Base-by-base conservation (phyloP, 1,140 invertebrate species). In the Gonatopus flavifemur region DNA sequence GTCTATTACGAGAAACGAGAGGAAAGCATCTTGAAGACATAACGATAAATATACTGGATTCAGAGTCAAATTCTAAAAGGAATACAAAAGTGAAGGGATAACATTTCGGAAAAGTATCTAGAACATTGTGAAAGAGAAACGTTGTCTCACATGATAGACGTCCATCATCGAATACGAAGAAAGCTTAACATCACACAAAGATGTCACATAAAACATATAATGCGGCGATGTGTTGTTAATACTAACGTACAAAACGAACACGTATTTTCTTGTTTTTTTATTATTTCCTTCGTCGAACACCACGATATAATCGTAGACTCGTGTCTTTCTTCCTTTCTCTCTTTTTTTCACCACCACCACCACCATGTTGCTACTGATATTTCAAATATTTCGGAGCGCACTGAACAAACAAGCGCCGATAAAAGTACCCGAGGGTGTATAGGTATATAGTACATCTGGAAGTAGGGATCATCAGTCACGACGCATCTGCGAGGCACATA, bases 381-480 rank as follows among this genome's bases (percentile, higher is more conserved):
- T 63, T 57, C 49, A 45, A 56, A 56, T 63, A 64, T 63, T 63
- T 57, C 49, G 46, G 54, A 59, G 49, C 59, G 55, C 59, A 60
- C 66, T 76, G 67, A 75, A 71, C 73, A 78, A 78, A 78, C 74
- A 77, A 72, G 60, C 62, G 59, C 51, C 64, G 72, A 78, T 76
- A 76, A 76, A 76, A 77, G 72, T 76, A 74, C 65, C n/a, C 64
- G 66, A 55, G 60, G 59, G 62, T 64, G 19, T 45, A n/a, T n/a
- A n/a, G n/a, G n/a, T n/a, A 41, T 59, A 64, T 60, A 67, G 67
- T 75, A 77, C 74, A 78, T 77, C 74, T 76, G 74, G 74, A 76
- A 76, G 72, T 70, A 64, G 65, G 70, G 70, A 78, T 62, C 74
- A 78, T 78, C 74, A 77, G 74, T 78, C 76, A 75, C 68, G 65